phyloP scores from a whole-genome alignment of 2,113 vertebrate species.

The Phrynosoma platyrhinos region DNA sequence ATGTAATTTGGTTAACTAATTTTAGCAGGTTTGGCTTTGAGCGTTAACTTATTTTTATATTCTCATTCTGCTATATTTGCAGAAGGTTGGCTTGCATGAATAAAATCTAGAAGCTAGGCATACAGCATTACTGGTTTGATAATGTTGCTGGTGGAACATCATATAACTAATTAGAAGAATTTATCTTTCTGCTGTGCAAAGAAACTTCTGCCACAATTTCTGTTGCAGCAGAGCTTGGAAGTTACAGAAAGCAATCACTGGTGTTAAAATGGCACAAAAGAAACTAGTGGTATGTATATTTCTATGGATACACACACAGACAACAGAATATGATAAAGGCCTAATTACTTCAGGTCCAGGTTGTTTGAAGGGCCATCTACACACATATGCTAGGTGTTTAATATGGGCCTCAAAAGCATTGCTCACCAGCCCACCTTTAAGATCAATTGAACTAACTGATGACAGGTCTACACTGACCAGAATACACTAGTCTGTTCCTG shows the following conservation, averaged over 20 bases:
- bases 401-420: background rate
- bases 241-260: constrained; percentile 14
- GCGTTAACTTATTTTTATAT: constrained; percentile 70
- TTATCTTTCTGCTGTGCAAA: constrained; percentile 48
- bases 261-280: background rate
- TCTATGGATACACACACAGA: background rate
- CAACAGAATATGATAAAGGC: background rate
- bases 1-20: constrained; percentile 72
- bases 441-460: background rate
- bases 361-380: background rate
- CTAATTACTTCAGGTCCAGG: background rate
- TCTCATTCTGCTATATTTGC: constrained; percentile 65
- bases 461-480: too few species aligned
- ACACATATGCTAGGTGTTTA: background rate
- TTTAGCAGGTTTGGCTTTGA: constrained; percentile 71
- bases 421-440: background rate
- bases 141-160: constrained; percentile 62
- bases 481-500: too few species aligned
- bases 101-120: constrained; percentile 63
- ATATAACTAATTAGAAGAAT: constrained; percentile 54
- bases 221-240: constrained; percentile 17
- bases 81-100: constrained; percentile 56
- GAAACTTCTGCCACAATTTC: constrained; percentile 24
- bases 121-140: constrained; percentile 54
- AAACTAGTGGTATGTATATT: background rate